Evolutionary conservation across 2,113 vertebrate species (phyloP).

Genomic region (Camelus dromedarius): DNA sequence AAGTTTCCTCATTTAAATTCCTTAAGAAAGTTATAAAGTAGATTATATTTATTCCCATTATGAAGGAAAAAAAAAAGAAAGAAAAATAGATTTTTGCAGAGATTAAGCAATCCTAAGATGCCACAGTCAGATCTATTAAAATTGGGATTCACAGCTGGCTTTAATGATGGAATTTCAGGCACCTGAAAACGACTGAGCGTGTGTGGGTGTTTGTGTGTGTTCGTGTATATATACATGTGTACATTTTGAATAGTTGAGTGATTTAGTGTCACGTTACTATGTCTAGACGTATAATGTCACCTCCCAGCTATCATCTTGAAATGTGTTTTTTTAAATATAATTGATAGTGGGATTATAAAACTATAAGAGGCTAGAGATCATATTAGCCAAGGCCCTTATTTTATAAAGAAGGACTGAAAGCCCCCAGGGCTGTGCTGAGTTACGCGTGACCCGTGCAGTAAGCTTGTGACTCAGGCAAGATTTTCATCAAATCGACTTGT

Average conservation of each 20-base stretch:
- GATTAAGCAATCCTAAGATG: not conserved
- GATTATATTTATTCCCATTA: not conserved
- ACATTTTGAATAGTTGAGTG: not conserved
- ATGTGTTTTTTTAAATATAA: not conserved
- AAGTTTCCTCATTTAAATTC: constrained; percentile 24
- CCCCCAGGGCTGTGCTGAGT: not conserved
- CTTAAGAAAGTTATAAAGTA: not conserved
- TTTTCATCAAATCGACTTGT: not conserved
- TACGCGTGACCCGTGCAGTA: not conserved
- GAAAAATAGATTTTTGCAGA: not conserved
- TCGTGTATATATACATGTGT: rapidly evolving
- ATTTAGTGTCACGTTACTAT: not conserved
- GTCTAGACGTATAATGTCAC: not conserved
- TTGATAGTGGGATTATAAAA: not conserved
- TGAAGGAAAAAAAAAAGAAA: not conserved
- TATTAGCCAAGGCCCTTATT: not conserved
- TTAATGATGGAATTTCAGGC: not conserved
- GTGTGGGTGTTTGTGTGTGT: not conserved
- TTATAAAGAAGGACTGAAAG: not conserved
- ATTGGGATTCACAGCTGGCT: not conserved
- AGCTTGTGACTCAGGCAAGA: not conserved
- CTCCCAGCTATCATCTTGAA: not conserved
- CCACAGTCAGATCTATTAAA: not conserved
- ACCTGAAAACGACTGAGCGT: not conserved
- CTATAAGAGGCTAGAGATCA: not conserved